Conservation (phyloP, 30 jellyfish, hydroid and myxozoan species). For the Rhopilema esculentum region DNA sequence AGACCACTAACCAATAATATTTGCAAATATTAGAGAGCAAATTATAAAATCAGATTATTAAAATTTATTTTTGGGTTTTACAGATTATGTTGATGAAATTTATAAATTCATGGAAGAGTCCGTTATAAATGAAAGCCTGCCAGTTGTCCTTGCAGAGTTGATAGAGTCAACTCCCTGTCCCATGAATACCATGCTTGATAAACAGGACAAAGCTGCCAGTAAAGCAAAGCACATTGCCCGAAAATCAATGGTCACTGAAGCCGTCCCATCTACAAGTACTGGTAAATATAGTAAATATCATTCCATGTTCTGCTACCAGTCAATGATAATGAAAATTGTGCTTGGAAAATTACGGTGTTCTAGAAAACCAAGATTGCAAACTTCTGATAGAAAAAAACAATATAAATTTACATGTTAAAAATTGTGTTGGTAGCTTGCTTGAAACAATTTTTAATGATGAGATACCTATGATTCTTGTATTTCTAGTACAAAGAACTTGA, state of each 20-base stretch:
- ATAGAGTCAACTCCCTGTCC: background rate
- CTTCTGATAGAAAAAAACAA: background rate
- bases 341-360: background rate
- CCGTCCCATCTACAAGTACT: constrained; percentile 8
- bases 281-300: background rate
- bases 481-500: background rate
- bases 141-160: background rate
- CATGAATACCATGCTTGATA: constrained; percentile 16
- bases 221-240: constrained; percentile 5
- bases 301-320: background rate
- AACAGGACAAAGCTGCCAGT: background rate
- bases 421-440: background rate
- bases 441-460: background rate
- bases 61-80: background rate
- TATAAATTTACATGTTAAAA: background rate
- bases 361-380: background rate
- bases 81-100: constrained; percentile 15
- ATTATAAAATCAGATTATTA: background rate
- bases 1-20: background rate
- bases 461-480: background rate
- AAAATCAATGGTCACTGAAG: constrained; percentile 10
- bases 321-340: background rate
- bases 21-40: background rate
- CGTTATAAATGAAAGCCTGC: background rate
- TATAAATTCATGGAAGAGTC: constrained; percentile 6